A percentile compares a stretch with the other conserved stretches of the same genome.
Evolutionary conservation across 2,113 vertebrate species (phyloP).

Genomic region (Phoenicopterus ruber): DNA sequence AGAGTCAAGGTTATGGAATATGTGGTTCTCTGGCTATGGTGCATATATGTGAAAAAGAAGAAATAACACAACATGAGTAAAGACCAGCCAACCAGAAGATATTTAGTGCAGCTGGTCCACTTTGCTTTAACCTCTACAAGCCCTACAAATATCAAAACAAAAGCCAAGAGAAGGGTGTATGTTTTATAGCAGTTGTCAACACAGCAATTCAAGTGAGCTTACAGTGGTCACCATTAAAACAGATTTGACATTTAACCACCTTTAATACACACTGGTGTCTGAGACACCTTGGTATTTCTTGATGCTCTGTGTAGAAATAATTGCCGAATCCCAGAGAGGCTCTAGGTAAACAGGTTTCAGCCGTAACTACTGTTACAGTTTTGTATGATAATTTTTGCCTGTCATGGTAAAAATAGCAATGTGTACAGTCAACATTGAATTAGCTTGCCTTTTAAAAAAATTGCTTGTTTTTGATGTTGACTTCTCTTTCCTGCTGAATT

Average conservation of each 20-base stretch:
- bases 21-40: conserved; percentile 68
- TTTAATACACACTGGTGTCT: neutral
- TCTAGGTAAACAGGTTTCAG: neutral
- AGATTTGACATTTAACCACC: conserved; percentile 5
- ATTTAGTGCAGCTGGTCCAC: conserved; percentile 52
- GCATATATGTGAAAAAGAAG: conserved; percentile 41
- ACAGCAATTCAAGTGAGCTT: neutral
- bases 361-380: neutral
- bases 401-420: neutral
- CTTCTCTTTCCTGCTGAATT: neutral
- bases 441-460: neutral
- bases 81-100: conserved; percentile 62
- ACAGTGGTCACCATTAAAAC: neutral
- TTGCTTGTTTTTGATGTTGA: neutral
- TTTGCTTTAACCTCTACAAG: conserved; percentile 69
- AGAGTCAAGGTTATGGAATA: conserved; percentile 76
- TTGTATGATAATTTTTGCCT: neutral
- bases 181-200: conserved; percentile 25
- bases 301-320: neutral
- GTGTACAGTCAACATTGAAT: neutral
- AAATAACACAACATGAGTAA: conserved; percentile 45
- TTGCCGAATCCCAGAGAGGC: neutral
- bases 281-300: neutral
- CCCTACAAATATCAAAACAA: conserved; percentile 51
- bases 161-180: conserved; percentile 16